Base-by-base conservation (phyloP, 2,888 invertebrate species). In the Hypomecis atomaria region DNA sequence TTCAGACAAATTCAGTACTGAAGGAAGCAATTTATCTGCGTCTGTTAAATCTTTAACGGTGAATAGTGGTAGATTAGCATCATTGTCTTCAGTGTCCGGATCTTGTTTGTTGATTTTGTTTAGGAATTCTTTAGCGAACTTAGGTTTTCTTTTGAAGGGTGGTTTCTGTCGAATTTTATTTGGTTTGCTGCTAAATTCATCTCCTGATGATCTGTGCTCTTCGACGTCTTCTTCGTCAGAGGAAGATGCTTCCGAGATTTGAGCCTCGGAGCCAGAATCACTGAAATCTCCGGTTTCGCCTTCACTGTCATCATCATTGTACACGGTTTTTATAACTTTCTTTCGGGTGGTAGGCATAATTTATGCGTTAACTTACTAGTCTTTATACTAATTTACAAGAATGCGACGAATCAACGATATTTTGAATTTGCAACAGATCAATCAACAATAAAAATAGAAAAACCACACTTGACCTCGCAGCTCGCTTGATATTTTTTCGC, bases 251-350 rank as follows among this genome's bases (percentile, higher is more conserved):
- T 86, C 86, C 54, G 90, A 83, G 71, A 93, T 87, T 61, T 89
- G 81, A 0, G 91, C 93, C 6, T 93, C 93, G 0, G 93, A 92
- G n/a, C 92, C 92, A 0, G 93, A 93, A 79, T 93, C 93, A 72
- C 90, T 91, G 62, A 90, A 93, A 75, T 92, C 92, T 11, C 83
- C 86, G 59, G 79, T 78, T 67, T 85, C 85, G 42, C 78, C 84
- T 44, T 88, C 90, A 67, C 88, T 89, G 23, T 85, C 82, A 54
- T 90, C 89, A 71, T 92, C 86, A 83, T 90, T 88, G 67, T 90
- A 91, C 6, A 89, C 84, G 0, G 89, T 89, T 84, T 91, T 91
- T 52, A 87, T 84, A 13, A 83, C 78, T 78, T 89, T 91, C 68
- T 92, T 89, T 40, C 91, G 80, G 8, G 92, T 92, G 47, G 77